Conservation (phyloP, 2,888 invertebrate species). For the Neoscelio sp. region DNA sequence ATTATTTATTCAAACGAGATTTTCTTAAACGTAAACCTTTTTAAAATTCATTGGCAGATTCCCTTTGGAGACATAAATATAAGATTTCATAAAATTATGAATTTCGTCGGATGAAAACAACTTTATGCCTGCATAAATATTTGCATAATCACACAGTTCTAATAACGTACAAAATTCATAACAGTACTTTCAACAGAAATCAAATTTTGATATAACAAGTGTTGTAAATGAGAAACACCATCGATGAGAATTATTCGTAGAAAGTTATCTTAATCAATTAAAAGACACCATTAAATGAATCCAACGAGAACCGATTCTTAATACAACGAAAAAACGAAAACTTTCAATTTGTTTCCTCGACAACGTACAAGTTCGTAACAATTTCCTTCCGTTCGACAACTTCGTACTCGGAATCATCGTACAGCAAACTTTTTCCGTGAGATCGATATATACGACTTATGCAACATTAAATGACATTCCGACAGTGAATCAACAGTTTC, state of each 20-base stretch:
- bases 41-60: conserved; percentile 44
- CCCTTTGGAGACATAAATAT: conserved; percentile 45
- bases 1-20: too few relatives aligned
- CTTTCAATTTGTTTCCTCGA: conserved; percentile 48
- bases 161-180: too few relatives aligned
- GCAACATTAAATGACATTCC: conserved; percentile 35
- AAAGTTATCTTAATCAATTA: conserved; percentile 50
- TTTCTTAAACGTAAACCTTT: conserved; percentile 21
- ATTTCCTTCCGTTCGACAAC: conserved; percentile 49
- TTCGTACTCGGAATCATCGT: conserved; percentile 22
- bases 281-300: conserved; percentile 18
- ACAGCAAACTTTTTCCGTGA: neutral
- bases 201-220: too few relatives aligned
- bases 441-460: conserved; percentile 22
- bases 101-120: conserved; percentile 36
- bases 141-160: conserved; percentile 34
- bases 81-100: conserved; percentile 34
- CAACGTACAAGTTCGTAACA: conserved; percentile 41
- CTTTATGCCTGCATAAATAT: neutral
- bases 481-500: conserved; percentile 43
- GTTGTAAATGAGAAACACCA: too few relatives aligned
- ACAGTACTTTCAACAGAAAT: too few relatives aligned
- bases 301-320: too few relatives aligned
- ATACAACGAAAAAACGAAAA: conserved; percentile 24
- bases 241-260: conserved; percentile 28